Base-by-base conservation (phyloP, 2,888 invertebrate genomes). In the Ectobius pallidus region DNA sequence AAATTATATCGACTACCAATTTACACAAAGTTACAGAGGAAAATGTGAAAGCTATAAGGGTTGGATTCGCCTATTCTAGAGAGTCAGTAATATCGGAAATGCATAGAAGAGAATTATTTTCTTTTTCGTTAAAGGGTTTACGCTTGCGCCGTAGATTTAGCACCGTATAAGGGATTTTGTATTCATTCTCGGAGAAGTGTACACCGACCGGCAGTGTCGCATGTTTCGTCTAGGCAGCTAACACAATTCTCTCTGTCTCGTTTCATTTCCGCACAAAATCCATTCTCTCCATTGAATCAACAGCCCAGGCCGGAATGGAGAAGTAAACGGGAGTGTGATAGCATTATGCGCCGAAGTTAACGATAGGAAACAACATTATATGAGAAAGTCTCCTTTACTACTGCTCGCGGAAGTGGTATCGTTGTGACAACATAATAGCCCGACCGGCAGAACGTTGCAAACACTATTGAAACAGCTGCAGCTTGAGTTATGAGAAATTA, bases 181-280 rank as follows among this genome's bases (percentile, higher is more conserved):
- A 65, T 65, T 65, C 65, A 65, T 65, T 65, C 65, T 39, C 65
- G 39, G n/a, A 27, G 18, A 22, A 11, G 65, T 9, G n/a, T n/a
- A n/a, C 42, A 20, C 42, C 9, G 20, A 39, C 25, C 11, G 27
- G 25, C 16, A n/a, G 27, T 11, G 27, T 27, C 27, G 61, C 27
- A 27, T 25, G 25, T 27, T 55, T n/a, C 61, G 22, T 55, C 22
- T 11, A 11, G 25, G 6, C 9, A 22, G 7, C 61, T 7, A 27
- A 25, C 7, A 20, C 52, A 6, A 27, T 16, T 25, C 16, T 30
- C 27, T 25, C 61, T 27, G 27, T 25, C 20, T n/a, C 11, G 61
- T 27, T 61, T n/a, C 27, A 55, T 55, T 55, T 22, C 52, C 6
- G 52, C 16, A 2, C 55, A 39, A 39, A 39, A 39, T 39, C 39